A percentile compares a stretch with the other conserved stretches of the same genome.
phyloP scores from a whole-genome alignment of 35 echinoderm and acorn worm species.

The Lytechinus variegatus region DNA sequence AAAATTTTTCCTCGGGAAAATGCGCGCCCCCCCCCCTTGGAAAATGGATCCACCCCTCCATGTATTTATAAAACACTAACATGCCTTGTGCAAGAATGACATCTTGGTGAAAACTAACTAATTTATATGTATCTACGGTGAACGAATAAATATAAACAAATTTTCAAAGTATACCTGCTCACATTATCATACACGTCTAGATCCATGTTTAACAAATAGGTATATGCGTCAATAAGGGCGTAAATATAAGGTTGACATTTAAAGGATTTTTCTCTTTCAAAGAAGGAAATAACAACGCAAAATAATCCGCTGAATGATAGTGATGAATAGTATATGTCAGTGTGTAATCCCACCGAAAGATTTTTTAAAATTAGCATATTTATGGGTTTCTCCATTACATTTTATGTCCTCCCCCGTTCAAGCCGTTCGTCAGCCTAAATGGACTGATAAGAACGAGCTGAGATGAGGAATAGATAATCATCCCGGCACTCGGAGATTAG shows the following conservation, averaged over 20 bases:
- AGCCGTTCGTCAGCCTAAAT: background rate
- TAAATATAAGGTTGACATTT: background rate
- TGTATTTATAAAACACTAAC: too few species aligned
- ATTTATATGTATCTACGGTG: too few species aligned
- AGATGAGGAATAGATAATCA: background rate
- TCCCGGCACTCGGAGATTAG: background rate
- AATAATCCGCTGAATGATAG: background rate
- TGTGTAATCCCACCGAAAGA: background rate
- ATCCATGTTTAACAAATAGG: too few species aligned
- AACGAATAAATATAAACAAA: too few species aligned
- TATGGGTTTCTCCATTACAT: background rate
- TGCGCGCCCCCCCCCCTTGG: too few species aligned
- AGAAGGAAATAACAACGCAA: background rate
- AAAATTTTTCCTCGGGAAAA: too few species aligned
- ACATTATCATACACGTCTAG: too few species aligned
- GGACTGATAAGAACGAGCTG: background rate
- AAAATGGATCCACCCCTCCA: too few species aligned
- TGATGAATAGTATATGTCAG: background rate
- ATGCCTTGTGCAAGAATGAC: too few species aligned
- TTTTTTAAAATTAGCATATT: background rate
- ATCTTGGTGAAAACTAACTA: too few species aligned
- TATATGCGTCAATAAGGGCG: background rate
- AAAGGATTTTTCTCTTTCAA: background rate
- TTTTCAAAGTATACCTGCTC: too few species aligned
- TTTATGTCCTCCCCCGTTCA: background rate